A percentile compares a stretch with the other conserved stretches of the same genome.
phyloP scores from a whole-genome alignment of 2,888 invertebrate genomes.

The Dendrolimus houi region DNA sequence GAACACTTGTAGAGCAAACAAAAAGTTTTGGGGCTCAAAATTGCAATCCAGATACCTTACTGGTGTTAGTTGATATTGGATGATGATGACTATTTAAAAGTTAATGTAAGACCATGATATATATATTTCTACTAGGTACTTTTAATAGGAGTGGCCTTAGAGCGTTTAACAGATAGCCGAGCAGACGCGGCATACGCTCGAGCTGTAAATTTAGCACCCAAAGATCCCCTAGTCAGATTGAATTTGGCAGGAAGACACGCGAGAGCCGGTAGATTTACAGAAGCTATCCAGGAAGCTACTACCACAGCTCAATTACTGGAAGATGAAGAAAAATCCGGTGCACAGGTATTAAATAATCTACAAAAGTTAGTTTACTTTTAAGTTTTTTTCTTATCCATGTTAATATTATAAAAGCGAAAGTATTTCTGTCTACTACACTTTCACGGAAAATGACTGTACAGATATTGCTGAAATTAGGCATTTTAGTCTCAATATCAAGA shows the following conservation, averaged over 20 bases:
- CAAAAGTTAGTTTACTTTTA: too few species aligned
- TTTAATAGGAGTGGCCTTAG: slow-evolving; percentile 54
- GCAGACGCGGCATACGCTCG: slow-evolving; percentile 54
- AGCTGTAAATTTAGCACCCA: slow-evolving; percentile 40
- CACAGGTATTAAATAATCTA: slow-evolving; percentile 33
- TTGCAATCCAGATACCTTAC: too few species aligned
- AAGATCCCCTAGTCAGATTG: slow-evolving; percentile 47
- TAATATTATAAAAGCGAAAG: too few species aligned
- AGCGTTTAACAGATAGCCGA: slow-evolving; percentile 50
- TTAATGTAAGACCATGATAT: neutral
- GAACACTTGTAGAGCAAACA: too few species aligned
- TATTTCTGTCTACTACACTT: too few species aligned
- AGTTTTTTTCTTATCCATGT: too few species aligned
- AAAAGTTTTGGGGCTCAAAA: too few species aligned
- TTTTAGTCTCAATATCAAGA: too few species aligned
- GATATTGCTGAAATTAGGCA: too few species aligned
- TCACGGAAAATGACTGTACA: too few species aligned
- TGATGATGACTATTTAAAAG: neutral
- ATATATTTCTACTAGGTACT: slow-evolving; percentile 34
- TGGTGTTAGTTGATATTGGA: neutral
- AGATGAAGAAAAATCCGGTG: slow-evolving; percentile 33
- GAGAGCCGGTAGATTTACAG: slow-evolving; percentile 33
- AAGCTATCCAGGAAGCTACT: slow-evolving; percentile 38
- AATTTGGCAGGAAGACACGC: slow-evolving; percentile 55
- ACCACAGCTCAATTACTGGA: slow-evolving; percentile 33